Evolutionary conservation across 2,113 vertebrate genomes (phyloP), one percentile per base, ranked within the genome.

Genomic region (Callospermophilus lateralis): DNA sequence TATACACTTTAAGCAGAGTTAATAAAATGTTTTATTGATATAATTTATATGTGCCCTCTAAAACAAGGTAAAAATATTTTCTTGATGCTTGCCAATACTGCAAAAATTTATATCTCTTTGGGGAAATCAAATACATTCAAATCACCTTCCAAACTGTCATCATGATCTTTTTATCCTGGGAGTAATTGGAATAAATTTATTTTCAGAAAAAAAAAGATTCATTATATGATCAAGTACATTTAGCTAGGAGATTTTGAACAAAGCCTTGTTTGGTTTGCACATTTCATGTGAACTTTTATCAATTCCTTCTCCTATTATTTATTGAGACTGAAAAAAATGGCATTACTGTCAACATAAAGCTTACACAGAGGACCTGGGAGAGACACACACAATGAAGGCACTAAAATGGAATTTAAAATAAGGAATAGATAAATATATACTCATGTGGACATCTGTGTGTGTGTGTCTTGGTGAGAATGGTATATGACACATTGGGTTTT

Each of bases 1-100:
- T 81, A 84, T 81, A 70, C 30, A 73, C 28, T 55, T 39, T 68
- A 78, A 45, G 28, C 67, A 93, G 76, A 92, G 68, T 96, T 77
- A 95, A 90, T 90, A 89, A 95, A 96, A 84, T 87, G 19, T 15
- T 92, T 89, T 84, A 89, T 93, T 92, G 63, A 65, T 79, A 42
- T 6, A 89, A 70, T 74, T 72, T 96, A 86, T 67, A 92, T 83
- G 55, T 87, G 12, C 1, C 22, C 42, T 34, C 72, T 93, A 34
- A 87, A 58, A 89, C 42, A 79, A 37, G 42, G 3, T 32, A 68
- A 93, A 88, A 77, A 13, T 84, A 6, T 48, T 84, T 74, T 76
- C 39, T 42, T 90, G 53, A 86, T 63, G 48, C 12, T 42, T 81
- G 79, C 51, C 84, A 96, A 37, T 86, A 93, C 4, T 86, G 37